Conservation (phyloP, 2,113 vertebrate genomes). For the Dermatemys mawii region DNA sequence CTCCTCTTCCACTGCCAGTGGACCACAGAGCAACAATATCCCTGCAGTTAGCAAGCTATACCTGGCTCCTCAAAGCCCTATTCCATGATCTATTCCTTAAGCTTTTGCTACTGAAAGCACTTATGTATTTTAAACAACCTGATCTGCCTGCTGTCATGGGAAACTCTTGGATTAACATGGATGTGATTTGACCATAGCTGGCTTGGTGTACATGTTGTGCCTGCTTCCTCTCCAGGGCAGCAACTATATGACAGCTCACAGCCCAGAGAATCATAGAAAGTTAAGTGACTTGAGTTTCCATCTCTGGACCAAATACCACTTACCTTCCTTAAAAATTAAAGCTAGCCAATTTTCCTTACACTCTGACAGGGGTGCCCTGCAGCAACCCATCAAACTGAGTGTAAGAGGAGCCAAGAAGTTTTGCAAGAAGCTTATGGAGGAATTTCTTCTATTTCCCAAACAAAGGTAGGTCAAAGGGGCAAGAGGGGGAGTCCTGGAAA, state of each 20-base stretch:
- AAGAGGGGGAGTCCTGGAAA: not conserved
- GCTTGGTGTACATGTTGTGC: not conserved
- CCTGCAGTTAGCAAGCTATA: not conserved
- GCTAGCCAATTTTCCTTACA: not conserved
- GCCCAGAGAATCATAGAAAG: not conserved
- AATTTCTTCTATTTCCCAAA: not conserved
- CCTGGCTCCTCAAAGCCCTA: not conserved
- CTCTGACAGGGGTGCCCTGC: not conserved
- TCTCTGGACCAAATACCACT: not conserved
- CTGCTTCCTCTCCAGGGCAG: not conserved
- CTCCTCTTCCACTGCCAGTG: not conserved
- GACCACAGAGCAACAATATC: not conserved
- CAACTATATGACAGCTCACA: not conserved
- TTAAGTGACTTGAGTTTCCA: not conserved
- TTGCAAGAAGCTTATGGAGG: not conserved
- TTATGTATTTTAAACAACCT: not conserved
- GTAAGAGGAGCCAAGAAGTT: not conserved
- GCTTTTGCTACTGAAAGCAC: not conserved
- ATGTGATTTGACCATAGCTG: not conserved
- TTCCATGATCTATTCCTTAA: not conserved
- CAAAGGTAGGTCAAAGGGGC: not conserved
- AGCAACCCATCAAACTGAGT: accelerated
- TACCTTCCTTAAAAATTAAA: not conserved
- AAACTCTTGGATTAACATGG: not conserved
- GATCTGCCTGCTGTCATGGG: not conserved